Evolutionary conservation across 1,140 invertebrate genomes (phyloP).

Genomic region (Bombus soroeensis): DNA sequence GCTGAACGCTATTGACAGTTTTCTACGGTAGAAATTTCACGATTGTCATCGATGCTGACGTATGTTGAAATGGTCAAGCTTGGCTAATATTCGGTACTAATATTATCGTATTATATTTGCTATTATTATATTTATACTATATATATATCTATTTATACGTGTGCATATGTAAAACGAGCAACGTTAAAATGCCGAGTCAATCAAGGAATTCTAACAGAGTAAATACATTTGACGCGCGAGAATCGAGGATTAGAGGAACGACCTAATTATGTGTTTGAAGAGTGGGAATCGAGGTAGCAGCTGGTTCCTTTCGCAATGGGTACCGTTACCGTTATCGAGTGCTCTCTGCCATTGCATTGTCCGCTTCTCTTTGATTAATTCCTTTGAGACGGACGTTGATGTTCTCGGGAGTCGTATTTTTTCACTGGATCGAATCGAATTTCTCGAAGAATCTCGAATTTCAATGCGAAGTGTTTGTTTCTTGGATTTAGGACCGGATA

Average conservation of each 20-base stretch:
- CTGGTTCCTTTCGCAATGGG: background rate
- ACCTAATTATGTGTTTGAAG: constrained; percentile 21
- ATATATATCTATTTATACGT: too few relatives aligned
- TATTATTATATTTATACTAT: too few relatives aligned
- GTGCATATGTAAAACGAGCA: background rate
- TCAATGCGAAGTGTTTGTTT: too few relatives aligned
- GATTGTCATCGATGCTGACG: too few relatives aligned
- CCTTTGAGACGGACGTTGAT: background rate
- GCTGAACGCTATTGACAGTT: too few relatives aligned
- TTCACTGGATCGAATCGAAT: background rate
- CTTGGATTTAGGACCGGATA: too few relatives aligned
- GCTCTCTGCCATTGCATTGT: background rate
- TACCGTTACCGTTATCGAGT: constrained; percentile 20
- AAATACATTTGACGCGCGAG: background rate
- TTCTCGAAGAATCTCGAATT: too few relatives aligned
- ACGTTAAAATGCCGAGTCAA: background rate
- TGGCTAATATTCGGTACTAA: too few relatives aligned
- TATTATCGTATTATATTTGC: too few relatives aligned
- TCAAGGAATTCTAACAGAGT: background rate
- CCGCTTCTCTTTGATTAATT: background rate
- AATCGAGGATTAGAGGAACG: constrained; percentile 22
- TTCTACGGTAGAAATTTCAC: too few relatives aligned
- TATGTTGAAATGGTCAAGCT: too few relatives aligned
- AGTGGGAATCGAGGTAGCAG: background rate
- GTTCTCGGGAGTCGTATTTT: background rate